Conservation (phyloP, 2,888 invertebrate species). For the Hipparchia sbordonii region DNA sequence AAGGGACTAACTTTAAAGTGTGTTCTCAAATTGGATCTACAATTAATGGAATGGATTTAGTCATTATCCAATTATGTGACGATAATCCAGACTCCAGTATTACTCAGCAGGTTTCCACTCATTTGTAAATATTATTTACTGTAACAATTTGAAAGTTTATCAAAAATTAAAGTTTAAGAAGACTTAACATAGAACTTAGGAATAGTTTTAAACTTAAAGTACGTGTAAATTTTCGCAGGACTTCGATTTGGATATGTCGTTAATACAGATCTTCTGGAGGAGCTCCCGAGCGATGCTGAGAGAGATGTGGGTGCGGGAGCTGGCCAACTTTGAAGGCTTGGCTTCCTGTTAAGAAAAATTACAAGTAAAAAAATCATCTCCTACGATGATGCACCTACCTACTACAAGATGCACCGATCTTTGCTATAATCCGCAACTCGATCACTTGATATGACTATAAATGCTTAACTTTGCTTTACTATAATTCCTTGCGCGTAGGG, state of each 20-base stretch:
- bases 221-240: slow-evolving; percentile 94
- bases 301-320: slow-evolving; percentile 91
- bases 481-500: too few species aligned
- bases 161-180: background rate
- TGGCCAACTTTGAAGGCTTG: slow-evolving; percentile 86
- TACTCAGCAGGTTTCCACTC: background rate
- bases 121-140: background rate
- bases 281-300: slow-evolving; percentile 91
- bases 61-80: background rate
- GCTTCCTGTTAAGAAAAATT: slow-evolving; percentile 64
- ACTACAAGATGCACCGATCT: too few species aligned
- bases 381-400: background rate
- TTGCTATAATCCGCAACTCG: too few species aligned
- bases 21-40: background rate
- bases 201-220: slow-evolving; percentile 70
- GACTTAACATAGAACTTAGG: background rate
- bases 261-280: slow-evolving; percentile 92
- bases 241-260: slow-evolving; percentile 92
- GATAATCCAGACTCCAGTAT: background rate
- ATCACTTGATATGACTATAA: too few species aligned
- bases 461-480: too few species aligned
- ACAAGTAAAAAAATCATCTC: background rate
- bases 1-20: background rate
- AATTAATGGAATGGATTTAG: background rate
- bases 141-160: background rate